Evolutionary conservation across 2,888 invertebrate genomes (phyloP), one percentile per base, ranked within the genome.

Genomic region (Cheilosia grossa): DNA sequence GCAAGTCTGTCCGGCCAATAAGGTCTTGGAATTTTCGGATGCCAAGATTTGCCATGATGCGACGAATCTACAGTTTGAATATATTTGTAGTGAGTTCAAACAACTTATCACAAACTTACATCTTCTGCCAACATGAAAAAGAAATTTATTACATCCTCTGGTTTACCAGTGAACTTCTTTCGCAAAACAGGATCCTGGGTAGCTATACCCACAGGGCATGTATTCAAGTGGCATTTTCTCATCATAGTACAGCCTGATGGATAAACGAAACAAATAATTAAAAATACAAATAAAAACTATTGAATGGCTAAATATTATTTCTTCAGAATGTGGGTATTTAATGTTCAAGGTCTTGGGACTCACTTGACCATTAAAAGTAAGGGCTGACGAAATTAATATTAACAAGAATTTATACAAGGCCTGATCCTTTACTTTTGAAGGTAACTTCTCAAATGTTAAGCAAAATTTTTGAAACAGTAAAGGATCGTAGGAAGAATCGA

Each of bases 171-270:
- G 92, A 99, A 99, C 92, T 99, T 99, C 92, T 97, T 97, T 30
- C 99, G 94, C 61, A 99, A 93, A 15, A 96, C 94, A 0, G 99
- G 99, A 93, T 99, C 99, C 92, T 99, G 99, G 0, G 99, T 99
- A 1, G 99, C 99, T 89, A 99, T 97, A 83, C 99, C 99, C 81
- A 99, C 99, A 0, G 99, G 99, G 88, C 99, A 99, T 7, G 99
- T 99, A 93, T 99, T 99, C 88, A 99, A 93, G 92, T 99, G 99
- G 90, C 99, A 99, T 92, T 99, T 99, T 77, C 99, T 94, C 99
- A 99, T 99, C 99, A 99, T 99, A 0, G 99, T 99, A 90, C 99
- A 99, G 4, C 99, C 94, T 89, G 17, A 17, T 51, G 59, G 7
- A 72, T 67, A 19, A 51, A 30, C 27, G 6, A 47, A 47, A 44